Conservation (phyloP, 1,140 invertebrate genomes). For the Atta texana region DNA sequence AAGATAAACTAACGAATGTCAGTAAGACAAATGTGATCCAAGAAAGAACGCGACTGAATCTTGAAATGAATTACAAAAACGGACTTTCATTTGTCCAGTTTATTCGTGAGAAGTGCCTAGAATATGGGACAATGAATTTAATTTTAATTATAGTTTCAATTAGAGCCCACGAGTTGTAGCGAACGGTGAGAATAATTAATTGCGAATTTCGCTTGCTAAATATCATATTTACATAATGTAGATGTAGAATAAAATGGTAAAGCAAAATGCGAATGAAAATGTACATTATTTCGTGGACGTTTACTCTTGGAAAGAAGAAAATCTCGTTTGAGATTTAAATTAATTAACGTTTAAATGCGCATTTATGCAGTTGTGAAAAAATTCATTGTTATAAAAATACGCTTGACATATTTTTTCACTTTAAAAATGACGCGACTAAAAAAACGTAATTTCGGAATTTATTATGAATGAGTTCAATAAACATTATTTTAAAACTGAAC, state of each 20-base stretch:
- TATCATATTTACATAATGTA: constrained; percentile 44
- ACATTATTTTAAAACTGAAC: no score
- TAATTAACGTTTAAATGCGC: background rate
- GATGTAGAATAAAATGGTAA: constrained; percentile 32
- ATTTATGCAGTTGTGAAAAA: background rate
- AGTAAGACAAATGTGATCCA: background rate
- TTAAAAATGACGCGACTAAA: no score
- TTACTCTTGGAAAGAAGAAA: background rate
- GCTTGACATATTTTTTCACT: background rate
- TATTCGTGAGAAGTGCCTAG: background rate
- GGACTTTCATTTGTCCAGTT: background rate
- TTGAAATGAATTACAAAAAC: background rate
- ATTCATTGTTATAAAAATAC: background rate
- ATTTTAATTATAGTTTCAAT: constrained; percentile 47
- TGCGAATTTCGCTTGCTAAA: constrained; percentile 13
- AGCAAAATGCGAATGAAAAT: background rate
- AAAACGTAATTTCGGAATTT: no score
- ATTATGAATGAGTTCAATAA: no score
- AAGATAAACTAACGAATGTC: background rate
- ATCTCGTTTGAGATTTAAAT: background rate
- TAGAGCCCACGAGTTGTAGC: constrained; percentile 14
- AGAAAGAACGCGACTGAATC: background rate
- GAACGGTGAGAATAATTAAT: constrained; percentile 5
- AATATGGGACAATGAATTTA: background rate
- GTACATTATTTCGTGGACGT: background rate